Percentiles rank a stretch among this genome's conserved stretches.
Conservation (phyloP, 2,113 vertebrate genomes). For the Emydocephalus ijimae region DNA sequence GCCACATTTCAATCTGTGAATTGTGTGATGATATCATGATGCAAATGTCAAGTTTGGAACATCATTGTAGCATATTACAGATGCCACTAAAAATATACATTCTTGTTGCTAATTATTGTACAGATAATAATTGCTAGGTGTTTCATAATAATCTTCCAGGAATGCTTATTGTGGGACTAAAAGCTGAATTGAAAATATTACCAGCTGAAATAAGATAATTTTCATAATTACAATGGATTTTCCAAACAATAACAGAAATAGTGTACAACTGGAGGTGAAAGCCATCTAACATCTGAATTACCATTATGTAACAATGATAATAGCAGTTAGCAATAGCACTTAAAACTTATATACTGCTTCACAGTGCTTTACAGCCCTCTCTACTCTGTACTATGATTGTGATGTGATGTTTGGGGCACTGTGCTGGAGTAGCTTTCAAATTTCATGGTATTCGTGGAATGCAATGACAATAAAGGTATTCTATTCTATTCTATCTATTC, state of each 20-base stretch:
- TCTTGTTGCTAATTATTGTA: neutral
- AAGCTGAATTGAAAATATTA: neutral
- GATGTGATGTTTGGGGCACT: too few relatives aligned
- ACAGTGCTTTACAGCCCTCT: too few relatives aligned
- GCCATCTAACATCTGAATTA: neutral
- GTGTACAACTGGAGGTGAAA: neutral
- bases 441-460: too few relatives aligned
- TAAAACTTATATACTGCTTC: too few relatives aligned
- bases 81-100: neutral
- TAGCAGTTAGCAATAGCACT: neutral
- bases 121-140: neutral
- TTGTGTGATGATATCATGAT: neutral
- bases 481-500: too few relatives aligned
- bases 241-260: neutral
- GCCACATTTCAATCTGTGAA: neutral
- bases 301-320: neutral
- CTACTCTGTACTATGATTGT: too few relatives aligned
- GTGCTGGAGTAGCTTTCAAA: too few relatives aligned
- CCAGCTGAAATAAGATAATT: neutral
- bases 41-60: neutral
- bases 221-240: neutral
- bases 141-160: neutral
- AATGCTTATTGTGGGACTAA: neutral
- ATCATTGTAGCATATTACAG: neutral
- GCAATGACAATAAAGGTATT: too few relatives aligned